Evolutionary conservation across 1,140 invertebrate genomes (phyloP), one percentile per base, ranked within the genome.

Genomic region (Caenorhabditis remanei): DNA sequence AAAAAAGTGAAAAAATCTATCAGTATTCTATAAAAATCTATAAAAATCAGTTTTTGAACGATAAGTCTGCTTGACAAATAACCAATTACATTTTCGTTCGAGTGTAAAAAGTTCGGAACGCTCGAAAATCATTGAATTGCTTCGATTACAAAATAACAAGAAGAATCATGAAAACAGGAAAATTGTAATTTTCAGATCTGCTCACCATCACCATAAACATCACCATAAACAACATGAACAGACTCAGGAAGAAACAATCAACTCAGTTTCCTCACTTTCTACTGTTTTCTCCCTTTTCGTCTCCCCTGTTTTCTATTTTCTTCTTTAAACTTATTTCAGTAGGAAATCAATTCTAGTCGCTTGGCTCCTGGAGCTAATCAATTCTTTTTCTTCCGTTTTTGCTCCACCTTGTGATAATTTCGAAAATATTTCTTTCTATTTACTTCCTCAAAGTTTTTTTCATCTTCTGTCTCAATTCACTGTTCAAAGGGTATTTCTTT

Each of bases 151-250:
- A 58, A 58, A 8, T 19, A 58, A n/a, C 4, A 32, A 48, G 46
- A 11, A 5, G 5, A 5, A 5, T n/a, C 43, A 24, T 16, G 53
- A 79, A 79, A 79, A 11, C 43, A 79, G 41, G 11, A 43, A 11
- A 43, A 46, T 32, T n/a, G 11, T 2, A 24, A 24, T 24, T 63
- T 79, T n/a, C 46, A 79, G 71, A 79, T 79, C 71, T 50, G 46
- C 19, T 50, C 71, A 79, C 21, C 71, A 79, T n/a, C 71, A 79
- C n/a, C 71, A 79, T n/a, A 79, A 79, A 53, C 71, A 79, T 50
- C 71, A 79, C 24, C 71, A 71, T 40, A 71, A 71, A 46, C 65
- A 71, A n/a, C 65, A 71, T 19, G 65, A 79, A 7, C 8, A 79
- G 41, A n/a, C 43, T 13, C 71, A 79, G n/a, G 71, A 79, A 79